These are phyloP conservation scores for Caenorhabditis angaria DNA, from an alignment of 2,888 invertebrate genomes.

Conservation along the genomic window DNA sequence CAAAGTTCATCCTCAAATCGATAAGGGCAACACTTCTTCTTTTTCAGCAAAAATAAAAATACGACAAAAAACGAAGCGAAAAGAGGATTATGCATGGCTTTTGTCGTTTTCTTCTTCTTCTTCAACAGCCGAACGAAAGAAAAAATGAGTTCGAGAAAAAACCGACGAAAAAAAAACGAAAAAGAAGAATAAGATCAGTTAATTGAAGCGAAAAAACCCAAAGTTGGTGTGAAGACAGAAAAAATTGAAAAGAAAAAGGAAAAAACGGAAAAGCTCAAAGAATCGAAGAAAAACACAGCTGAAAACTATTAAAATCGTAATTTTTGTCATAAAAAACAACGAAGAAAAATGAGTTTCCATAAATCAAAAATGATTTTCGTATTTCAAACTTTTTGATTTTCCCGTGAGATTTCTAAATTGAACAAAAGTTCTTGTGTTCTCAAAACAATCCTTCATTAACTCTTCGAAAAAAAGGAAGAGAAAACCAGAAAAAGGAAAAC, in stretches of 20 bases:
- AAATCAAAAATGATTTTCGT: too few relatives aligned
- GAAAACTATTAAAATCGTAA: too few relatives aligned
- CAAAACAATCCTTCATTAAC: not conserved
- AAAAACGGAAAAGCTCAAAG: too few relatives aligned
- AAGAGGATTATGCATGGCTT: constrained; percentile 4
- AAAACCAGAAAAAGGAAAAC: not conserved
- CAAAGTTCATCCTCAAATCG: not conserved
- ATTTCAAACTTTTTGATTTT: too few relatives aligned
- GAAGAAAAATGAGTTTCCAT: too few relatives aligned
- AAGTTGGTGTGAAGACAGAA: too few relatives aligned
- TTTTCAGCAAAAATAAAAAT: not conserved
- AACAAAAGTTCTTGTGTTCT: too few relatives aligned
- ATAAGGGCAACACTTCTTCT: constrained; percentile 4
- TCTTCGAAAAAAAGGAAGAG: not conserved
- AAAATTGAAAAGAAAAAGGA: too few relatives aligned
- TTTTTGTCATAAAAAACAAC: too few relatives aligned
- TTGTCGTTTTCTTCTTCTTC: not conserved
- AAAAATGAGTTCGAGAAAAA: not conserved
- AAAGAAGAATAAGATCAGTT: not conserved
- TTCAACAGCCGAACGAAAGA: not conserved
- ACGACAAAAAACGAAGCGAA: not conserved
- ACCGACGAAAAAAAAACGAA: not conserved
- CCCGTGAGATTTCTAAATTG: too few relatives aligned
- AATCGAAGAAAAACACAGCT: too few relatives aligned
- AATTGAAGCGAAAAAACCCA: too few relatives aligned